A percentile compares a stretch with the other conserved stretches of the same genome.
phyloP scores from a whole-genome alignment of 2,888 invertebrate species.

The Drosophila stalkeri region DNA sequence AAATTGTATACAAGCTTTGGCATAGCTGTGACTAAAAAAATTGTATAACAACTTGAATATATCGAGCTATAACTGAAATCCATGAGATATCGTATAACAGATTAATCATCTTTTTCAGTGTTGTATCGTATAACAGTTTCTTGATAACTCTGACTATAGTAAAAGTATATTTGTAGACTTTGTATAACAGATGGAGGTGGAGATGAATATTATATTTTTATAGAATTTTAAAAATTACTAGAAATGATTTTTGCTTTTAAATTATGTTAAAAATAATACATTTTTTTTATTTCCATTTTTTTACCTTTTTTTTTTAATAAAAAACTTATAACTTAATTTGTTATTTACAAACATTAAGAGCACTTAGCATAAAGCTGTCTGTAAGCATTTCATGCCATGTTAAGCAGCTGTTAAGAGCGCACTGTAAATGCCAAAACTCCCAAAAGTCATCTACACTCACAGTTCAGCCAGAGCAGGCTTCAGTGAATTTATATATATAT shows the following conservation, averaged over 20 bases:
- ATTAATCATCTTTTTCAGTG: neutral
- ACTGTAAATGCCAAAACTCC: neutral
- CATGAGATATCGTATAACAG: neutral
- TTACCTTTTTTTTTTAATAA: neutral
- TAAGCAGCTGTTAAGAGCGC: neutral
- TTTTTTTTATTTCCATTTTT: neutral
- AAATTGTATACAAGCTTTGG: too few species aligned
- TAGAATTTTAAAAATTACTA: neutral
- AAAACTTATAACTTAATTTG: neutral
- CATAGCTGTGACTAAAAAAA: too few species aligned
- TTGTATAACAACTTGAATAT: neutral
- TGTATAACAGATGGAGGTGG: neutral
- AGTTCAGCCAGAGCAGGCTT: neutral
- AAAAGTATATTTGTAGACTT: neutral
- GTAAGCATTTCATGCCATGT: neutral
- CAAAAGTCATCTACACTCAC: too few species aligned
- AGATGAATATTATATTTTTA: too few species aligned
- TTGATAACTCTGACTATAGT: neutral
- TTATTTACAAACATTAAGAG: slow-evolving; percentile 5
- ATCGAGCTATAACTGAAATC: neutral
- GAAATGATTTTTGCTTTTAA: too few species aligned
- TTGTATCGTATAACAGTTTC: neutral
- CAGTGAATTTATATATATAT: neutral
- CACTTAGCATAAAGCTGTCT: slow-evolving; percentile 10
- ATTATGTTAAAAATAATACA: neutral